Evolutionary conservation across 2,113 vertebrate species (phyloP).

Genomic region (Herpetotheres cachinnans): DNA sequence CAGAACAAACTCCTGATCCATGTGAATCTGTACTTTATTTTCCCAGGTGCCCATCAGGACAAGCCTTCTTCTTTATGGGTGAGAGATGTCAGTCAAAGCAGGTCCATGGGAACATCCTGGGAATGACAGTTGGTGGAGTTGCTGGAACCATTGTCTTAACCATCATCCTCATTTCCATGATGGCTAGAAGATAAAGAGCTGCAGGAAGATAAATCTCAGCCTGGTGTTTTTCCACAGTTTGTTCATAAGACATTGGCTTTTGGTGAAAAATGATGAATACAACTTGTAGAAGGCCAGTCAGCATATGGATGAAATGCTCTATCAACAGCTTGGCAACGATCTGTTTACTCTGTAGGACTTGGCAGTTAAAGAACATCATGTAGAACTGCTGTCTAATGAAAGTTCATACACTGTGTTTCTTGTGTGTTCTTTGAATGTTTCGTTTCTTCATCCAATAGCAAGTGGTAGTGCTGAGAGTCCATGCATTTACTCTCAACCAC

Average conservation of each 20-base stretch:
- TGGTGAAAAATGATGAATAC: neutral
- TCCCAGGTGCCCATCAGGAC: conserved; percentile 68
- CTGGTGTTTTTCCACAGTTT: neutral
- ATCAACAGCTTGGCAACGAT: neutral
- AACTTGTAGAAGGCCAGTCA: neutral
- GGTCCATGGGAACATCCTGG: conserved; percentile 62
- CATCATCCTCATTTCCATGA: conserved; percentile 19
- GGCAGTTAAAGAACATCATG: neutral
- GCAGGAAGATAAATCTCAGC: neutral
- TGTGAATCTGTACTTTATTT: neutral
- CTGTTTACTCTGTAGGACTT: neutral
- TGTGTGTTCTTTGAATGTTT: neutral
- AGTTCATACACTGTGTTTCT: neutral
- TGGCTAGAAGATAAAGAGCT: conserved; percentile 33
- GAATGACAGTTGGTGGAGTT: conserved; percentile 55
- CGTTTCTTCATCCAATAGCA: neutral
- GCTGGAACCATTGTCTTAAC: conserved; percentile 60
- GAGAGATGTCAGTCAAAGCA: conserved; percentile 72
- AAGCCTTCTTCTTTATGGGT: conserved; percentile 69
- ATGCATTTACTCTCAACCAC: neutral
- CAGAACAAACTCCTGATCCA: neutral
- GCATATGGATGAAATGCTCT: neutral
- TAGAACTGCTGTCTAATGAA: neutral
- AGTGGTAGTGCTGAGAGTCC: neutral
- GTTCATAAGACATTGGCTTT: neutral